A percentile compares a stretch with the other conserved stretches of the same genome.
phyloP scores from a whole-genome alignment of 2,888 invertebrate species.

The Sminthurides aquaticus region DNA sequence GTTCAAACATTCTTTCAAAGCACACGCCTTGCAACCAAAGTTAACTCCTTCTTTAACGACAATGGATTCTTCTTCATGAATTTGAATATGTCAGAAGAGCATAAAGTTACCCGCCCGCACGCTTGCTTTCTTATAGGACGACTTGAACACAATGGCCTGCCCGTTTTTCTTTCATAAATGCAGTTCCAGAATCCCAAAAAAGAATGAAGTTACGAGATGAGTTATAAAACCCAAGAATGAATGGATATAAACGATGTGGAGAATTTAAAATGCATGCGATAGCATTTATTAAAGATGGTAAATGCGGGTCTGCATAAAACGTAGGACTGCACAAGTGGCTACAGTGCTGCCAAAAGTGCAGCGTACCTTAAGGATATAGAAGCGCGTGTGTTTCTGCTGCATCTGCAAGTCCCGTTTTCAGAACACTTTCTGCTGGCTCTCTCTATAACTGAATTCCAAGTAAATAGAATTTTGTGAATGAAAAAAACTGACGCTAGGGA shows the following conservation, averaged over 20 bases:
- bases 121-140: background rate
- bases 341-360: too few relatives aligned
- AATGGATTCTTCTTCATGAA: background rate
- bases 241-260: background rate
- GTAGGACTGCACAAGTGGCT: too few relatives aligned
- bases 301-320: background rate
- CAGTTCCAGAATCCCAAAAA: background rate
- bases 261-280: background rate
- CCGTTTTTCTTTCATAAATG: background rate
- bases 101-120: background rate
- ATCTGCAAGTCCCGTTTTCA: too few relatives aligned
- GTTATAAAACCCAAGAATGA: background rate
- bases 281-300: background rate
- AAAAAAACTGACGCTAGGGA: too few relatives aligned
- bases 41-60: background rate
- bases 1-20: background rate
- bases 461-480: background rate
- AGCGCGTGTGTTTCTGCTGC: too few relatives aligned
- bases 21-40: background rate
- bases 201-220: too few relatives aligned
- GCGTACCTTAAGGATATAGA: too few relatives aligned
- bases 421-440: too few relatives aligned
- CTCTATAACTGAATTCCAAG: too few relatives aligned
- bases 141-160: background rate
- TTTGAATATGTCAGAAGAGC: background rate